These are phyloP conservation scores for Sakesphorus luctuosus DNA, from an alignment of 2,113 vertebrate genomes.

Conservation along the genomic window DNA sequence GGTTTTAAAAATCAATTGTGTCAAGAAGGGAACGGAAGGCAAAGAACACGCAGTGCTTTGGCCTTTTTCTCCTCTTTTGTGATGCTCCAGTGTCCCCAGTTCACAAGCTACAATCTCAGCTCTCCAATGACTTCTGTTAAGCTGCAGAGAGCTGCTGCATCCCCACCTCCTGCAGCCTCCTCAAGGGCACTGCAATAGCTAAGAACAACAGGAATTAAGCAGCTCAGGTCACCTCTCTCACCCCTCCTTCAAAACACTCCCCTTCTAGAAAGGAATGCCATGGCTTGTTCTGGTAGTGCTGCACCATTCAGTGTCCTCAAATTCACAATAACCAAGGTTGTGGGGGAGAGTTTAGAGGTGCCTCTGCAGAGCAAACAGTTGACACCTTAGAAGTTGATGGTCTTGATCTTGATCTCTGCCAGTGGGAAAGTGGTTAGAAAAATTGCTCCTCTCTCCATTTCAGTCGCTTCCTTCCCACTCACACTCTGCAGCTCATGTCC, in stretches of 20 bases:
- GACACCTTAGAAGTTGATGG: neutral
- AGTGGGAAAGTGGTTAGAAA: neutral
- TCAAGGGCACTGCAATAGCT: constrained; percentile 46
- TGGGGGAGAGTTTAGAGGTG: neutral
- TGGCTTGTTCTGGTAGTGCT: neutral
- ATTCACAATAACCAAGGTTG: neutral
- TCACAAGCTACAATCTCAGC: neutral
- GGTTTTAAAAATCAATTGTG: neutral
- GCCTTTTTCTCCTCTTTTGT: neutral
- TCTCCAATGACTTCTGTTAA: neutral
- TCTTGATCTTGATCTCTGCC: neutral
- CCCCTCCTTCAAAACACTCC: neutral
- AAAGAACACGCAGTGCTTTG: neutral
- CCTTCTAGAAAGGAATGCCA: neutral
- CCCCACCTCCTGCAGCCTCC: neutral
- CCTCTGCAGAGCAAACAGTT: neutral
- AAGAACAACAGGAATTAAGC: constrained; percentile 57
- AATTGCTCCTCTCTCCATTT: neutral
- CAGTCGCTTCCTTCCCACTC: neutral
- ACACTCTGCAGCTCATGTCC: neutral
- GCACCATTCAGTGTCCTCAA: neutral
- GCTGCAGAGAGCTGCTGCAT: neutral
- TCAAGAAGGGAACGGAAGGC: neutral
- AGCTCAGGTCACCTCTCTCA: constrained; percentile 8
- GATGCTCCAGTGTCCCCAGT: neutral